Percentiles rank a stretch among this genome's conserved stretches.
phyloP scores from a whole-genome alignment of 2,113 vertebrate species.

The Camelus bactrianus region DNA sequence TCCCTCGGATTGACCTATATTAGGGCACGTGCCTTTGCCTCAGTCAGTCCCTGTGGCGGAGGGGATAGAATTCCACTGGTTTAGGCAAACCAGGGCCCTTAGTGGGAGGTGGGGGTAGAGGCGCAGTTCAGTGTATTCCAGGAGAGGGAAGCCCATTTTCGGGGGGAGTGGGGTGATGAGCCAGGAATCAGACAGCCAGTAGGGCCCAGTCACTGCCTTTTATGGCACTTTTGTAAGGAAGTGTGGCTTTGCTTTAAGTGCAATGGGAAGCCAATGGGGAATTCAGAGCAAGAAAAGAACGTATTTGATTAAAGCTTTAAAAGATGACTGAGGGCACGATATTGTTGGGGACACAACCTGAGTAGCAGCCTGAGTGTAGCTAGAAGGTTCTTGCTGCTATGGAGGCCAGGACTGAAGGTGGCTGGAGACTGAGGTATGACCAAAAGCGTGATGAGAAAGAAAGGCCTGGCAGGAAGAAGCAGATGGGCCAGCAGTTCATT shows the following conservation, averaged over 20 bases:
- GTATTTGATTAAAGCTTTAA: not conserved
- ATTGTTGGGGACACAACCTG: not conserved
- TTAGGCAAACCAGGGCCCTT: not conserved
- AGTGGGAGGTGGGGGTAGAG: not conserved
- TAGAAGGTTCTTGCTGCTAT: not conserved
- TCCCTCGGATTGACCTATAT: not conserved
- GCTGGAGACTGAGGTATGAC: not conserved
- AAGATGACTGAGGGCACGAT: not conserved
- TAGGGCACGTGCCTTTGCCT: not conserved
- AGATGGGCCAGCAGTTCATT: not conserved
- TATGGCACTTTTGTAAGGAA: not conserved
- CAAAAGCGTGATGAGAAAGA: not conserved
- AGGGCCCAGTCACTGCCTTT: not conserved
- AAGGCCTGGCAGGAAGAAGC: not conserved
- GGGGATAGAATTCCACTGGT: not conserved
- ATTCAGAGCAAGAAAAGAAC: not conserved
- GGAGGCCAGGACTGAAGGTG: not conserved
- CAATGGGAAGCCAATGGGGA: not conserved
- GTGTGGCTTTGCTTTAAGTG: not conserved
- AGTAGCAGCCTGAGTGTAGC: not conserved
- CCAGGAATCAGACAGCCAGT: not conserved
- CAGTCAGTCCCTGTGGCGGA: not conserved
- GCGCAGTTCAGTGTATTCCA: not conserved
- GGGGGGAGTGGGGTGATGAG: rapidly evolving
- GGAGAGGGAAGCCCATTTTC: not conserved